Evolutionary conservation across 2,797 vertebrate genomes (phyloP), one percentile per base, ranked within the genome.

Genomic region (Lepilemur ruficaudatus): DNA sequence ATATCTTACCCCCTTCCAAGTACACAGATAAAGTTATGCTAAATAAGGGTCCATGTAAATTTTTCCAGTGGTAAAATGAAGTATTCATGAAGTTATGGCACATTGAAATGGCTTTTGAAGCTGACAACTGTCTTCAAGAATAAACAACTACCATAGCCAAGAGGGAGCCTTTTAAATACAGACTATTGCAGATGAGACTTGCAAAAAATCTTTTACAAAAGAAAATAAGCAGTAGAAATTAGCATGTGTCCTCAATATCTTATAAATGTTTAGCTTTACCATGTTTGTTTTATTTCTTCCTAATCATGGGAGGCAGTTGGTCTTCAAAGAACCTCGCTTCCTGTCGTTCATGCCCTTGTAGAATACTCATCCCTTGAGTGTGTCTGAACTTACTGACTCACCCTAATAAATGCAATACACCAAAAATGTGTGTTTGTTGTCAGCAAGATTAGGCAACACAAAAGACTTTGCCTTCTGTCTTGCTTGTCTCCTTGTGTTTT

Each of bases 341-440:
- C 10, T 55, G 0, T 2, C n/a, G 2, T 63, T n/a, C 18, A 9
- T 38, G 30, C 12, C 13, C 2, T 30, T 38, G 0, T 52, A 2
- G 55, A 18, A 18, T 46, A 50, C 30, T 10, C 15, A 22, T 63
- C 7, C 7, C 35, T 41, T 46, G 30, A 25, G 14, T 55, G 14
- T 35, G 20, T 12, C 22, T 75, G 25, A 43, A 61, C 17, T 84
- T 81, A 41, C 32, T 75, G 23, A 35, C 15, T 38, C 50, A 32
- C n/a, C 14, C 93, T 50, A 32, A 32, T 78, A 20, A n/a, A 30
- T 55, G 14, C 3, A 67, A 2, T 22, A n/a, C 1, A 82, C 10
- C 46, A 70, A 12, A 48, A 35, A 1, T 32, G 6, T 85, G 20
- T 13, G 2, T 63, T 12, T 55, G 1, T 57, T 10, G 30, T 65